phyloP scores from a whole-genome alignment of 2,797 vertebrate species.

The Dicrostonyx torquatus region DNA sequence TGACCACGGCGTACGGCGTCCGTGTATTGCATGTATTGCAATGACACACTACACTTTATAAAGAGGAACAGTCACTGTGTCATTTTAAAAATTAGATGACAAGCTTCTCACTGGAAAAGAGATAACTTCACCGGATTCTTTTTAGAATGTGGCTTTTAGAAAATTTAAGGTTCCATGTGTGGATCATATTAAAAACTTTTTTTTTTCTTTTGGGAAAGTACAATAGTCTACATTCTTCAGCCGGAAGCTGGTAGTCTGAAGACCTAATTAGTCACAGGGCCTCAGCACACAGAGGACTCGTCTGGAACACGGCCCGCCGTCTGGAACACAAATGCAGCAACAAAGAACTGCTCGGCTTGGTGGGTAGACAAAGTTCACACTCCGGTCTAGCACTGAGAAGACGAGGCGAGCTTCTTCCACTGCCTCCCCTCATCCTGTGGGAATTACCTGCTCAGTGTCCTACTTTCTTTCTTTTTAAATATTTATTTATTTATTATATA shows the following conservation, averaged over 20 bases:
- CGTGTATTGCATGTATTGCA: neutral
- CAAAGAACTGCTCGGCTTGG: neutral
- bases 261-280: neutral
- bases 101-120: neutral
- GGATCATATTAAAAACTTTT: neutral
- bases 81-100: neutral
- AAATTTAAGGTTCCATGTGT: neutral
- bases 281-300: neutral
- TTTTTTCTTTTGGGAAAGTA: neutral
- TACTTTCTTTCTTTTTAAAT: too few relatives aligned
- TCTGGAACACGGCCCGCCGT: neutral
- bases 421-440: neutral
- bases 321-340: neutral
- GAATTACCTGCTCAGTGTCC: neutral
- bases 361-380: neutral
- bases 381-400: neutral
- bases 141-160: constrained; percentile 14
- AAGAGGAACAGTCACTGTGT: neutral
- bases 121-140: neutral
- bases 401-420: neutral
- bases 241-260: neutral
- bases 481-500: too few relatives aligned
- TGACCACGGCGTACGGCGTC: too few relatives aligned
- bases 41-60: neutral
- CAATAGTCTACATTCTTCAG: neutral